phyloP scores from a whole-genome alignment of 2,888 invertebrate genomes.

The Agrochola litura region DNA sequence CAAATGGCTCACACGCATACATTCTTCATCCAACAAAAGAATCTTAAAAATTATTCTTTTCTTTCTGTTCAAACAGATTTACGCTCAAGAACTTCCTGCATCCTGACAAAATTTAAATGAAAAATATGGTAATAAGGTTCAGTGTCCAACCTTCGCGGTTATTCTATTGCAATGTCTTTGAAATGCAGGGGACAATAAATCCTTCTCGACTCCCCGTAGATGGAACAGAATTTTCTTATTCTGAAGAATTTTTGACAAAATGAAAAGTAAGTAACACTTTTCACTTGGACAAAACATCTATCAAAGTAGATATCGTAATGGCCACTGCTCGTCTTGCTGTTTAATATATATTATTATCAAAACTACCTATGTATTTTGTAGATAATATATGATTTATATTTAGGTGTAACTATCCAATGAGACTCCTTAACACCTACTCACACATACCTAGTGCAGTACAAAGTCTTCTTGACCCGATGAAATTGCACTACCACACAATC shows the following conservation, averaged over 20 bases:
- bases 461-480: background rate
- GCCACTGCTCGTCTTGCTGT: background rate
- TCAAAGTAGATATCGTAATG: background rate
- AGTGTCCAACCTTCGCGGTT: slow-evolving; percentile 42
- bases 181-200: slow-evolving; percentile 56
- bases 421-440: background rate
- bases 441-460: background rate
- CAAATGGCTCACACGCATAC: background rate
- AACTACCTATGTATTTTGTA: too few relatives aligned
- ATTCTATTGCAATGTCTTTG: slow-evolving; percentile 56
- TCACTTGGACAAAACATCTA: too few relatives aligned
- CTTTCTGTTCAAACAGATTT: slow-evolving; percentile 41
- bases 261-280: slow-evolving; percentile 1
- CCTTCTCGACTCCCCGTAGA: slow-evolving; percentile 13
- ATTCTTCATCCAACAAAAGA: slow-evolving; percentile 13
- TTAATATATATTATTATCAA: background rate
- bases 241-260: slow-evolving; percentile 1
- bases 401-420: background rate
- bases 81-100: slow-evolving; percentile 19
- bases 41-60: background rate
- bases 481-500: background rate
- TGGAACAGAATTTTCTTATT: slow-evolving; percentile 16
- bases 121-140: slow-evolving; percentile 59
- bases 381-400: too few relatives aligned
- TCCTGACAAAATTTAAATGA: slow-evolving; percentile 58